A percentile compares a stretch with the other conserved stretches of the same genome.
phyloP scores from a whole-genome alignment of 2,888 invertebrate genomes.

The Macroteleia sp. region DNA sequence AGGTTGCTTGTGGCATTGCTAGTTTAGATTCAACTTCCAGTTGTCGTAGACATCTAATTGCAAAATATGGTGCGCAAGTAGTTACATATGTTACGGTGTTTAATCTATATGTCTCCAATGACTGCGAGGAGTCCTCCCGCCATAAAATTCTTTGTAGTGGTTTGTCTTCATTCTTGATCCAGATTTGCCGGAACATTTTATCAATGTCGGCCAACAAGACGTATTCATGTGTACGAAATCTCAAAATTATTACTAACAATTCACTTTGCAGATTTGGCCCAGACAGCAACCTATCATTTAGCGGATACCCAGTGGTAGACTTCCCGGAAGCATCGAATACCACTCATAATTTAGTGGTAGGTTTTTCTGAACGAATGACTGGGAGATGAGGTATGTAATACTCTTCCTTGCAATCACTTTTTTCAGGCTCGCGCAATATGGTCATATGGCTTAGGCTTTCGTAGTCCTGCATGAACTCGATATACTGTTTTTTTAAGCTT shows the following conservation, averaged over 20 bases:
- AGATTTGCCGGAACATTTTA: conserved; percentile 6
- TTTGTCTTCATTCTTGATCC: neutral
- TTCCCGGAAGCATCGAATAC: conserved; percentile 16
- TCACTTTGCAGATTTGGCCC: conserved; percentile 6
- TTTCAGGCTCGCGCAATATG: neutral
- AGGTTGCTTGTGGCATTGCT: conserved; percentile 30
- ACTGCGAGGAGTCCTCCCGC: neutral
- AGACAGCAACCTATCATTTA: conserved; percentile 9
- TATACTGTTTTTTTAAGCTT: conserved; percentile 2
- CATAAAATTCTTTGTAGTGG: conserved; percentile 13
- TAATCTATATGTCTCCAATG: neutral
- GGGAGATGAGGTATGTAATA: conserved; percentile 23
- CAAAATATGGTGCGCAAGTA: conserved; percentile 9
- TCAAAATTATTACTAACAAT: conserved; percentile 1
- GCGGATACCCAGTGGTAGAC: conserved; percentile 3
- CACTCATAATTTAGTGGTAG: conserved; percentile 9
- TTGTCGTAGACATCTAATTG: conserved; percentile 15
- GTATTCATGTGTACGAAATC: conserved; percentile 22
- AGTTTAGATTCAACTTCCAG: neutral
- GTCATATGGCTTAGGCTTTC: conserved; percentile 40
- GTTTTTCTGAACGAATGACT: conserved; percentile 3
- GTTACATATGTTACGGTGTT: conserved; percentile 19
- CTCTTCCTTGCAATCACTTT: neutral
- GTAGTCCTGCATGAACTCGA: conserved; percentile 51
- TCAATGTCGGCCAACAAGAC: conserved; percentile 13